phyloP scores from a whole-genome alignment of 2,113 vertebrate genomes.

The Collichthys lucidus region DNA sequence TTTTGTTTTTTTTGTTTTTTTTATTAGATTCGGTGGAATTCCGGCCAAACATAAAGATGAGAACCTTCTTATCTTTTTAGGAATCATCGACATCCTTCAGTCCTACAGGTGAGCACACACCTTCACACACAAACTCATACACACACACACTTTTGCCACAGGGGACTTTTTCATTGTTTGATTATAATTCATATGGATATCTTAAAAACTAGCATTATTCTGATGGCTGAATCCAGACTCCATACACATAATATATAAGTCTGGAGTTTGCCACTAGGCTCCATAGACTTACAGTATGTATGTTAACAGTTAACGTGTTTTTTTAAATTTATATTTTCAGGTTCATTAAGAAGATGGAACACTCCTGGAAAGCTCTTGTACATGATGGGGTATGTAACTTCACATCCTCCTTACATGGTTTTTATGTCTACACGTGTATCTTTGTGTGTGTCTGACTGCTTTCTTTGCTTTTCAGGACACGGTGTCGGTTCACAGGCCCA shows the following conservation, averaged over 20 bases:
- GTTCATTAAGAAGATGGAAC: constrained; percentile 96
- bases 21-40: constrained; percentile 94
- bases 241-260: background rate
- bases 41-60: constrained; percentile 96
- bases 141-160: background rate
- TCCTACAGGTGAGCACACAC: constrained; percentile 89
- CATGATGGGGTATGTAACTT: constrained; percentile 90
- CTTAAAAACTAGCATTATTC: background rate
- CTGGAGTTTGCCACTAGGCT: background rate
- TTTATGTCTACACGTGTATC: background rate
- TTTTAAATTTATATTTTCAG: constrained; percentile 73
- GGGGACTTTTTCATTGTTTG: background rate
- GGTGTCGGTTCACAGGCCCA: constrained; percentile 94
- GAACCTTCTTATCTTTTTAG: constrained; percentile 93
- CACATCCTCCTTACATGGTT: no score
- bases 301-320: background rate
- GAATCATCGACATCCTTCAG: constrained; percentile 97
- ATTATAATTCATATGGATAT: background rate
- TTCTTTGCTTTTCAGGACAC: constrained; percentile 85
- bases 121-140: background rate
- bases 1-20: constrained; percentile 23
- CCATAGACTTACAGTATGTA: background rate
- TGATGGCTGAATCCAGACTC: background rate
- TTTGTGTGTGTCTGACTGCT: background rate
- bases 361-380: constrained; percentile 98